phyloP scores from a whole-genome alignment of 1,140 invertebrate genomes.

The Anoplolepis gracilipes region DNA sequence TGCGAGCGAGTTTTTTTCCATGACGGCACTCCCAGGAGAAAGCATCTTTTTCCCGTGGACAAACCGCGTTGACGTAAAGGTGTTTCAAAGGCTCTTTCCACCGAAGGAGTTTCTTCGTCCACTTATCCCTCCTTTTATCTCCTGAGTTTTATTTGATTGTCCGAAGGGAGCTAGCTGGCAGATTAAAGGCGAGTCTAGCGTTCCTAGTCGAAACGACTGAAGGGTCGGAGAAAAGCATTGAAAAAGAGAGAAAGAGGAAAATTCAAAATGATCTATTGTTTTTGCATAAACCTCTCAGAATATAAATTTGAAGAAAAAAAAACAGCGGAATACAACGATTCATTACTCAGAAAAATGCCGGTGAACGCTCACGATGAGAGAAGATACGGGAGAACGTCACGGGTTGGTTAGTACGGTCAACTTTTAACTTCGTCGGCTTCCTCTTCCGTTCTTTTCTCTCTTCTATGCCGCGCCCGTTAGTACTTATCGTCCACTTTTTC shows the following conservation, averaged over 20 bases:
- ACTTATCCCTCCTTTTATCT: constrained; percentile 69
- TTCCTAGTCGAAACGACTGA: constrained; percentile 34
- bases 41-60: constrained; percentile 50
- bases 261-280: constrained; percentile 28
- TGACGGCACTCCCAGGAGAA: constrained; percentile 46
- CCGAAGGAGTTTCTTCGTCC: constrained; percentile 31
- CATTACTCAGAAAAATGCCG: constrained; percentile 22
- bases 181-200: constrained; percentile 28
- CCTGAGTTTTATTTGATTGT: constrained; percentile 68
- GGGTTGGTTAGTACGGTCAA: constrained; percentile 38
- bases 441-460: not conserved
- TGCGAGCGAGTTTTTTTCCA: constrained; percentile 33
- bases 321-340: not conserved
- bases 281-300: not conserved
- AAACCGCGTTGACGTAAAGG: constrained; percentile 51
- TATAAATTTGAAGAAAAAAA: not conserved
- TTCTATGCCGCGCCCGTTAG: not conserved
- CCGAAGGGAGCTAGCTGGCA: constrained; percentile 38
- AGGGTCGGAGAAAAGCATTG: not conserved
- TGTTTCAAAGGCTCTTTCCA: constrained; percentile 59
- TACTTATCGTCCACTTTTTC: constrained; percentile 53
- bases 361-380: not conserved
- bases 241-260: not conserved
- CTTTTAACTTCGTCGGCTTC: constrained; percentile 55
- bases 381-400: constrained; percentile 17